Evolutionary conservation across 2,797 vertebrate species (phyloP), one percentile per base, ranked within the genome.

Genomic region (Poeciliopsis presidionis): DNA sequence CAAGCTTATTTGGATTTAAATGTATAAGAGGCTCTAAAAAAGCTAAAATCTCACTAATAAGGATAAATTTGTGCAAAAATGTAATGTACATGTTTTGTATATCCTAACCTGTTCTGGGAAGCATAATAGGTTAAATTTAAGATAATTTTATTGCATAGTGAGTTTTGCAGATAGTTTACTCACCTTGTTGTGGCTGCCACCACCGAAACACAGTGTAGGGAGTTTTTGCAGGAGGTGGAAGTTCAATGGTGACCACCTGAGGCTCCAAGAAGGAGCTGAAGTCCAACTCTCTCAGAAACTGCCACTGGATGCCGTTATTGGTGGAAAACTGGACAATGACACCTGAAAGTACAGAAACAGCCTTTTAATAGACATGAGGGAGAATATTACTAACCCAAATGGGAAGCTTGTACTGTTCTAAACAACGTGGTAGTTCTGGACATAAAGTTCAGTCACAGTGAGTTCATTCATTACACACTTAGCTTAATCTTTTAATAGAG

Each of bases 181-280:
- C 73, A 98, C 98, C 98, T 3, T 98, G 98, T 18, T 97, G 97
- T 0, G 98, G 97, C 88, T 99, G 98, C 98, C 98, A 99, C 98
- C 98, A 99, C 33, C 98, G 96, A 86, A 99, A 99, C 14, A 97
- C 96, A 0, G 98, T 99, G 81, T 97, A 96, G 0, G 97, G 78
- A 0, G 96, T 97, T 95, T 99, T 99, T 39, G 98, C 98, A 16
- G 96, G 92, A 41, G 95, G 93, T 2, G 97, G 97, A n/a, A 99
- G 89, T 87, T 99, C 98, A 30, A 99, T 97, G 0, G 98, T 99
- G 73, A 99, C 96, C 43, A 99, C 96, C 85, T 99, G 97, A 13
- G 98, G 97, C 76, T 99, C 98, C 88, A 99, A 92, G 90, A 98
- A 99, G 0, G 97, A 98, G 92, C 96, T 94, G 82, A 98, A 99